Base-by-base conservation (phyloP, 2,113 vertebrate genomes). In the Hemicordylus capensis region DNA sequence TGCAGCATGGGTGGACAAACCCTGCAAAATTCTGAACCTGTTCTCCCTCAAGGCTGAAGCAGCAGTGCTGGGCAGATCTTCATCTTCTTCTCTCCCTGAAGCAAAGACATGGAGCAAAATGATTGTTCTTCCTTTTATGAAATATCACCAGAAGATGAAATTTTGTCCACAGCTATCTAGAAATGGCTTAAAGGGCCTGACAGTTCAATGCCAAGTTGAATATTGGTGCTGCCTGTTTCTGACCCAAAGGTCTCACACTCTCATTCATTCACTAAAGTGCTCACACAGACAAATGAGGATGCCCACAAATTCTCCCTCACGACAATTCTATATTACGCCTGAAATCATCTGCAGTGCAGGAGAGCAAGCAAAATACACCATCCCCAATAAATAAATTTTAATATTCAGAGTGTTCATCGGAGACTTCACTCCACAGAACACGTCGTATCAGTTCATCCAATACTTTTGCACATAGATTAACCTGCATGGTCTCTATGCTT, bases 1-100 rank as follows among this genome's bases (percentile, higher is more conserved):
- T 78, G 56, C 75, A 77, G 74, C 86, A 64, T 26, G 64, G 56
- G 64, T 83, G 56, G 64, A 64, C 46, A 54, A 78, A 26, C 44
- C 14, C 26, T 26, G 28, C 76, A 78, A n/a, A 70, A 10, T 24
- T 69, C 51, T 87, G 64, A 63, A 70, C 72, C 80, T 83, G 74
- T 72, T 83, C 73, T 76, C 42, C 74, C 64, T 87, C 34, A 72
- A 83, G 81, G 64, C 75, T 72, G 48, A 72, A 46, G 58, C 64
- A 82, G 54, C 42, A 72, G 24, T 37, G 6, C 64, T 61, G 54
- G 85, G 59, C 72, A 17, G 39, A 69, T 87, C 58, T 31, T 74
- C 31, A 51, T 76, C 44, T 37, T 85, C 56, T 77, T 31, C 54
- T 72, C 42, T 20, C 77, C 42, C 61, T 37, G 9, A 15, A 48